These are phyloP conservation scores for Ennomos quercinarius DNA, from an alignment of 2,888 invertebrate species.

Conservation along the genomic window DNA sequence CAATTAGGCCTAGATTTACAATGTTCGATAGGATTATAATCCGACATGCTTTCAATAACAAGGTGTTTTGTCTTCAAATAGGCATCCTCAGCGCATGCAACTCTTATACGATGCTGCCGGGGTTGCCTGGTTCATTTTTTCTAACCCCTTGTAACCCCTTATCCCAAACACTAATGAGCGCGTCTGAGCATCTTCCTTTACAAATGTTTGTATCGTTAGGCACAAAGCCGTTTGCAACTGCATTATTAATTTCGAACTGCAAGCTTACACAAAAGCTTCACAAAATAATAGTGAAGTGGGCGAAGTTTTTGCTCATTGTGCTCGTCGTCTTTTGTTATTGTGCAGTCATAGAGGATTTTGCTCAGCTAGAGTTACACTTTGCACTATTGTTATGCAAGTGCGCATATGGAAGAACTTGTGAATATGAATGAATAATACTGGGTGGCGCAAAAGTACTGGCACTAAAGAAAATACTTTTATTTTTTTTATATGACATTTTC, in stretches of 20 bases:
- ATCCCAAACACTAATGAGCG: conserved; percentile 35
- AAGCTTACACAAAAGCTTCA: conserved; percentile 36
- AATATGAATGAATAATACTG: not conserved
- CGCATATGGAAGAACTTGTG: not conserved
- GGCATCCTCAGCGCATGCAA: too few species aligned
- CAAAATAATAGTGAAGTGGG: conserved; percentile 49
- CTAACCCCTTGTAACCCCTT: not conserved
- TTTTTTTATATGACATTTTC: too few species aligned
- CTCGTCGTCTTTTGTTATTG: conserved; percentile 45
- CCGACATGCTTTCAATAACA: too few species aligned
- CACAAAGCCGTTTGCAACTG: conserved; percentile 31
- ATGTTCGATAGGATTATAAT: too few species aligned
- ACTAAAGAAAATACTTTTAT: too few species aligned
- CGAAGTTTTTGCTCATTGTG: conserved; percentile 43
- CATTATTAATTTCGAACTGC: conserved; percentile 34
- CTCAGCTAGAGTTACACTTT: conserved; percentile 25
- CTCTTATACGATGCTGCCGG: too few species aligned
- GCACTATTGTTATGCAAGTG: conserved; percentile 3
- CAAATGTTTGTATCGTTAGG: conserved; percentile 19
- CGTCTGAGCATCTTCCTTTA: conserved; percentile 7
- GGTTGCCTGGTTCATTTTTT: not conserved
- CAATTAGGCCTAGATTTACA: too few species aligned
- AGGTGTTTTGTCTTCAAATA: too few species aligned
- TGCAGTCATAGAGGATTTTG: conserved; percentile 45
- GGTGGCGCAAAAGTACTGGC: too few species aligned